Evolutionary conservation across 2,888 invertebrate genomes (phyloP).

Genomic region (Xanthia togata): DNA sequence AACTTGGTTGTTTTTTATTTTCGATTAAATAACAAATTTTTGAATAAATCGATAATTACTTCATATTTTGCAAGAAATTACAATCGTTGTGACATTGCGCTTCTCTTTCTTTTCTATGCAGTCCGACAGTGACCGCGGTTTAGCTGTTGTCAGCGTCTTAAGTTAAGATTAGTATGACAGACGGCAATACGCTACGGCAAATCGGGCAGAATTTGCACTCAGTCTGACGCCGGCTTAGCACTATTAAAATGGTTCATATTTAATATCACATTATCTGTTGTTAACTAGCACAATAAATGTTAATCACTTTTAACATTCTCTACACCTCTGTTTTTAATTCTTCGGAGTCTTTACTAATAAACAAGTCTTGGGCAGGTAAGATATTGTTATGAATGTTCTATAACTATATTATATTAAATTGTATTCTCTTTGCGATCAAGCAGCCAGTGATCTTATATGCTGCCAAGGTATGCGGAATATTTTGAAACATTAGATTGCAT

Average conservation of each 20-base stretch:
- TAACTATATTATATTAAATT: conserved; percentile 66
- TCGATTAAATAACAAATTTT: too few relatives aligned
- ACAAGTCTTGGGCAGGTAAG: conserved; percentile 36
- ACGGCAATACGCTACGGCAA: not conserved
- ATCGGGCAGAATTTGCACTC: conserved; percentile 11
- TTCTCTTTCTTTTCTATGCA: too few relatives aligned
- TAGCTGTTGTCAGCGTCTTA: too few relatives aligned
- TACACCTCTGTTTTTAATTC: conserved; percentile 18
- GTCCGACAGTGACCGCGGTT: too few relatives aligned
- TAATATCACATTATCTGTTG: conserved; percentile 29
- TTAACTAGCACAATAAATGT: conserved; percentile 41
- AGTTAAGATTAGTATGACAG: not conserved
- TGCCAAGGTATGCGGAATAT: conserved; percentile 88
- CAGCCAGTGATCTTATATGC: conserved; percentile 90
- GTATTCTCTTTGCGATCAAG: conserved; percentile 87
- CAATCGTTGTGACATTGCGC: too few relatives aligned
- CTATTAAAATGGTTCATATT: conserved; percentile 31
- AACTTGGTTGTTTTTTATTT: too few relatives aligned
- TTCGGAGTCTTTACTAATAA: conserved; percentile 1
- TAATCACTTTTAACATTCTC: conserved; percentile 36
- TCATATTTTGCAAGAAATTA: too few relatives aligned
- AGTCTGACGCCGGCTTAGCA: conserved; percentile 6
- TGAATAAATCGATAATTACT: too few relatives aligned
- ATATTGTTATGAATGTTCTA: conserved; percentile 30
- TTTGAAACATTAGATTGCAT: conserved; percentile 55